phyloP scores from a whole-genome alignment of 2,797 vertebrate genomes.

The Microhierax caerulescens region DNA sequence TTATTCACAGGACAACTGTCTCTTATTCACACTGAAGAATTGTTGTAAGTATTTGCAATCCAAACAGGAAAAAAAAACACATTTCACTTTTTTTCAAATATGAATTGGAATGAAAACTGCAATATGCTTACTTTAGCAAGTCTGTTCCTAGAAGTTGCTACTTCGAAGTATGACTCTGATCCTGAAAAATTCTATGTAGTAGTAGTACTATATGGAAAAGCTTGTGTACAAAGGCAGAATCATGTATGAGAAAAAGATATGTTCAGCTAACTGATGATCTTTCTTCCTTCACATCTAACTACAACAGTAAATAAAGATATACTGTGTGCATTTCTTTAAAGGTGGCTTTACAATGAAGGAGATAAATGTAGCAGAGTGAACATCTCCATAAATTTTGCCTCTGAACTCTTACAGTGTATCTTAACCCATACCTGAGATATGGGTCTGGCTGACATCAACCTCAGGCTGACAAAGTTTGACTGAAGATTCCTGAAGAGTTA shows the following conservation, averaged over 20 bases:
- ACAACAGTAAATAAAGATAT: background rate
- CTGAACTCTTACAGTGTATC: background rate
- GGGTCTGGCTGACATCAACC: constrained; percentile 84
- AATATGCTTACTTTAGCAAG: background rate
- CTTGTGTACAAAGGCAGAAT: background rate
- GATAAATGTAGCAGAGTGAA: background rate
- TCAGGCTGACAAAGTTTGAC: constrained; percentile 92
- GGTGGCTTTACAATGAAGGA: background rate
- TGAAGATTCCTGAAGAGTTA: constrained; percentile 85
- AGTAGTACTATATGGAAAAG: background rate
- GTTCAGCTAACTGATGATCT: background rate
- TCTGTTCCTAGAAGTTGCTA: background rate
- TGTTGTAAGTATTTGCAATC: background rate
- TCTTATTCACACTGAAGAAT: background rate
- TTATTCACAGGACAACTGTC: background rate
- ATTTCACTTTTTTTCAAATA: background rate
- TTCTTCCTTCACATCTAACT: background rate
- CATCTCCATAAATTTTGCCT: background rate
- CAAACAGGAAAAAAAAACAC: background rate
- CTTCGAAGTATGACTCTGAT: background rate
- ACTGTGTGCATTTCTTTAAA: background rate
- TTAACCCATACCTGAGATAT: constrained; percentile 88
- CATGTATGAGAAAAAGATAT: background rate
- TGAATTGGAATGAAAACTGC: background rate
- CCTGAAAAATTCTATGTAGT: background rate